A percentile compares a stretch with the other conserved stretches of the same genome.
Conservation (phyloP, 2,797 vertebrate genomes). For the Acanthis flammea region DNA sequence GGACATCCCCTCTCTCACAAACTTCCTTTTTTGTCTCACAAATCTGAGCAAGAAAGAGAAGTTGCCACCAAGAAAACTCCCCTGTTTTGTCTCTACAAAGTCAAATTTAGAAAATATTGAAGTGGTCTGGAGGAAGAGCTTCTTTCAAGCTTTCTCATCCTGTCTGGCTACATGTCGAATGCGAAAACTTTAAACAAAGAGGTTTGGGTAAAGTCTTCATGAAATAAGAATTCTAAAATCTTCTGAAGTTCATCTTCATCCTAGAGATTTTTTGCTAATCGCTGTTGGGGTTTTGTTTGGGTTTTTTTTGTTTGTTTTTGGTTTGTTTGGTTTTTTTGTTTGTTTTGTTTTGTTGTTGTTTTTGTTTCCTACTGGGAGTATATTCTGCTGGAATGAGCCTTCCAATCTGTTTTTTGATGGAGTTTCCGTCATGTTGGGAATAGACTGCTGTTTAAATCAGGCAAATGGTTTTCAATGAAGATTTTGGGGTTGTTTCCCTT, state of each 20-base stretch:
- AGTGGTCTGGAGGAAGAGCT: background rate
- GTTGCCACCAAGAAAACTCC: background rate
- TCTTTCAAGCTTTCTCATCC: conserved; percentile 14
- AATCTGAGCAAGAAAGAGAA: background rate
- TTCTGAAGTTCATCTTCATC: background rate
- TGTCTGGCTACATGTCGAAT: background rate
- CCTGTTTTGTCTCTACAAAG: background rate
- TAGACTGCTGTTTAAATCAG: background rate
- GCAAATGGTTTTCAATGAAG: background rate
- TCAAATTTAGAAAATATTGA: conserved; percentile 46
- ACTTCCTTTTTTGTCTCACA: background rate
- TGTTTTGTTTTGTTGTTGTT: background rate
- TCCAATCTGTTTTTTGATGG: background rate
- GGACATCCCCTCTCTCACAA: background rate
- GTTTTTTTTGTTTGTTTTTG: no score
- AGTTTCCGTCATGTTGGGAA: background rate
- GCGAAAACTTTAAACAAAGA: background rate
- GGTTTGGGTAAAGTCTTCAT: background rate
- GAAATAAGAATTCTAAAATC: background rate
- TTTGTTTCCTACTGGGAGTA: background rate
- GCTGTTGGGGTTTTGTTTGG: background rate
- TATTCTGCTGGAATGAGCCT: background rate
- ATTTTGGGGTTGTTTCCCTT: background rate
- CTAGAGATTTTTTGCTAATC: background rate
- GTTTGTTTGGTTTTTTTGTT: background rate